A percentile compares a stretch with the other conserved stretches of the same genome.
Evolutionary conservation across 2,888 invertebrate genomes (phyloP).

Genomic region (Eupithecia tripunctaria): DNA sequence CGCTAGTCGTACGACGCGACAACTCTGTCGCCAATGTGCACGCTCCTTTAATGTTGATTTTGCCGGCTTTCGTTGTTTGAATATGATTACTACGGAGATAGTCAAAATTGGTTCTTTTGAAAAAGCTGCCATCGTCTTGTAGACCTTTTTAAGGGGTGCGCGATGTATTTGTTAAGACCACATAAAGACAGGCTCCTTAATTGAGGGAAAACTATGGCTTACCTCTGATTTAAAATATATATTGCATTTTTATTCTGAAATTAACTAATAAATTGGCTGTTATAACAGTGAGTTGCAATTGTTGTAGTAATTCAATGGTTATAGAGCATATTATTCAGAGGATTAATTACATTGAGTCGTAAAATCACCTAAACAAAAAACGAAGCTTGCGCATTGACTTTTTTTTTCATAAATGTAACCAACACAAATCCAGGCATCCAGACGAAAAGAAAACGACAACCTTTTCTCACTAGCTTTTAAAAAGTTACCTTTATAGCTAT

Average conservation of each 20-base stretch:
- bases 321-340: not conserved
- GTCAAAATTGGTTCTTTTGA: not conserved
- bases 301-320: no score
- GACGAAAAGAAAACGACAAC: no score
- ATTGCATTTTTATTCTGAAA: not conserved
- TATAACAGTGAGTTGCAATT: no score
- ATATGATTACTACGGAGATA: constrained; percentile 8
- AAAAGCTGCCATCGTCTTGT: not conserved
- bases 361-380: no score
- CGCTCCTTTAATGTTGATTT: constrained; percentile 21
- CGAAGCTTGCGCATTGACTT: no score
- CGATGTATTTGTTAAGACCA: not conserved
- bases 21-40: constrained; percentile 51
- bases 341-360: not conserved
- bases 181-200: not conserved
- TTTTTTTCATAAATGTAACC: no score
- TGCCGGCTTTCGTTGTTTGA: not conserved
- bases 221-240: not conserved
- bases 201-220: not conserved
- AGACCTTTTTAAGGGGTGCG: not conserved
- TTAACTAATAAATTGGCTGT: no score
- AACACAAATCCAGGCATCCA: no score
- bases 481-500: not conserved
- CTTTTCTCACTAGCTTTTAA: no score
- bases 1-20: constrained; percentile 50